phyloP scores from a whole-genome alignment of 1,140 invertebrate species.

The Coelopa frigida region DNA sequence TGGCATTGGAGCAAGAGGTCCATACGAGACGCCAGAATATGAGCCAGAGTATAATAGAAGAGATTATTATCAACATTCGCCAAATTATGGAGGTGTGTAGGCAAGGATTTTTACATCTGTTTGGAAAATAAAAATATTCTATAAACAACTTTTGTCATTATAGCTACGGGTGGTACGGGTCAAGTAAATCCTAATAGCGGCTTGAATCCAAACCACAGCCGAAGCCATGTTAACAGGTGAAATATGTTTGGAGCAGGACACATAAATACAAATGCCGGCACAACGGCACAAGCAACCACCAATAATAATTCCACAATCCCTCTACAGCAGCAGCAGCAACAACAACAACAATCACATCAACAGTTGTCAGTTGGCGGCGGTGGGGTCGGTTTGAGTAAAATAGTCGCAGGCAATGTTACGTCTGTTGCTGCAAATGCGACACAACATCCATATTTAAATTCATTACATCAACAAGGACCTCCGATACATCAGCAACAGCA shows the following conservation, averaged over 20 bases:
- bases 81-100: slow-evolving; percentile 30
- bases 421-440: not conserved
- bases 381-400: not conserved
- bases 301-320: slow-evolving; percentile 20
- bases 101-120: no score
- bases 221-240: slow-evolving; percentile 44
- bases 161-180: slow-evolving; percentile 17
- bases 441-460: slow-evolving; percentile 4
- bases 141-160: not conserved
- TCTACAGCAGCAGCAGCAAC: slow-evolving; percentile 11
- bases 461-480: slow-evolving; percentile 10
- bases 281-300: slow-evolving; percentile 9
- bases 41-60: slow-evolving; percentile 35
- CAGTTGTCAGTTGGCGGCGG: slow-evolving; percentile 4
- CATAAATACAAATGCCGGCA: slow-evolving; percentile 16
- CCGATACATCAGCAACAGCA: slow-evolving; percentile 10
- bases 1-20: slow-evolving; percentile 17
- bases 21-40: slow-evolving; percentile 35
- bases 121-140: not conserved
- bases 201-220: slow-evolving; percentile 39
- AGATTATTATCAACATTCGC: slow-evolving; percentile 40
- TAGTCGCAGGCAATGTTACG: not conserved
- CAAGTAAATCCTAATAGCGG: slow-evolving; percentile 33
- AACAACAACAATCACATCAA: slow-evolving; percentile 16
- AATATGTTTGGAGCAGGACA: slow-evolving; percentile 28